These are phyloP conservation scores for Cylloceria caligata DNA, from an alignment of 2,888 invertebrate genomes.

Conservation along the genomic window DNA sequence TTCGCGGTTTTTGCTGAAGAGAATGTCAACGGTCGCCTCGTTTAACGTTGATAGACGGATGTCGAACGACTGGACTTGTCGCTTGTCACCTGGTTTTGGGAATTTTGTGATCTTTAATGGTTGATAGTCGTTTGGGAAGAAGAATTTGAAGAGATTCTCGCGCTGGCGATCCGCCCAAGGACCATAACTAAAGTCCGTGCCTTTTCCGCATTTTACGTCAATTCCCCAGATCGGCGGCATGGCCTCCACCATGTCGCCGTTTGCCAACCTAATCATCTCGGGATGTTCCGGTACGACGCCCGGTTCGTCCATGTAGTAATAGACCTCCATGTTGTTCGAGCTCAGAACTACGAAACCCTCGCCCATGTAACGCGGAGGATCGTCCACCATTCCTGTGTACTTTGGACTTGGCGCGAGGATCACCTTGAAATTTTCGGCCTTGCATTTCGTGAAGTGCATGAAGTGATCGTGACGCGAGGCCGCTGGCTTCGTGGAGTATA, in stretches of 20 bases:
- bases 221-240: constrained; percentile 98
- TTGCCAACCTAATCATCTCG: constrained; percentile 94
- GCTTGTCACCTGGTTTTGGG: constrained; percentile 94
- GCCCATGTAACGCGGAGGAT: constrained; percentile 98
- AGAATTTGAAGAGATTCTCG: constrained; percentile 97
- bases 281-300: constrained; percentile 97
- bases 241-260: constrained; percentile 96
- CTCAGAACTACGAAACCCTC: constrained; percentile 99
- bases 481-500: constrained; percentile 97
- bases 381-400: constrained; percentile 96
- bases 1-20: constrained; percentile 98
- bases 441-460: constrained; percentile 98
- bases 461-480: constrained; percentile 96
- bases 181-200: constrained; percentile 98
- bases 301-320: constrained; percentile 99
- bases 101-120: constrained; percentile 92
- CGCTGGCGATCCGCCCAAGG: constrained; percentile 99
- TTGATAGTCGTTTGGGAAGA: constrained; percentile 96
- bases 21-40: constrained; percentile 97
- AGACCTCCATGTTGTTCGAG: constrained; percentile 96
- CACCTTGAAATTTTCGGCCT: constrained; percentile 97
- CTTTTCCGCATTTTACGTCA: constrained; percentile 97
- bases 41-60: constrained; percentile 95
- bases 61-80: constrained; percentile 96
- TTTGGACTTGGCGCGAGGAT: constrained; percentile 98